Percentiles rank a stretch among this genome's conserved stretches.
Conservation (phyloP, 2,113 vertebrate genomes). For the Gyps fulvus region DNA sequence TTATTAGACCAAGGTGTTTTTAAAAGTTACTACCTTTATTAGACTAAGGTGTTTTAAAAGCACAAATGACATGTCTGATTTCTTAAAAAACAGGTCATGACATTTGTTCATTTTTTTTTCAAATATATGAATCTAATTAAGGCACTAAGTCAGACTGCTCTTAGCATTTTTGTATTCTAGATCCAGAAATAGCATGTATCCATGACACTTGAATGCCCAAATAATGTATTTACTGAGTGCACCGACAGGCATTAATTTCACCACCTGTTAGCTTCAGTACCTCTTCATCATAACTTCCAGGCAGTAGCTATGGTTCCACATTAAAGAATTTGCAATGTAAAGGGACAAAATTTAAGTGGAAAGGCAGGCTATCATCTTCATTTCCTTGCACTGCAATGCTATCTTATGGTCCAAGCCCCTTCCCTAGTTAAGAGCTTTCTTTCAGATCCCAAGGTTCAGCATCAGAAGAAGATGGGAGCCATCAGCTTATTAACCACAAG, state of each 20-base stretch:
- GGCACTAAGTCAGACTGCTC: background rate
- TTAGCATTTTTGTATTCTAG: background rate
- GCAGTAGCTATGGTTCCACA: background rate
- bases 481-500: background rate
- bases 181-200: background rate
- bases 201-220: background rate
- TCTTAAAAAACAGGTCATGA: background rate
- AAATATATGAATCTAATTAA: background rate
- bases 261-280: background rate
- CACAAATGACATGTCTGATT: background rate
- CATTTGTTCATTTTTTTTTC: background rate
- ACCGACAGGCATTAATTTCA: background rate
- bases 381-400: background rate
- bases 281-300: background rate
- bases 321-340: background rate
- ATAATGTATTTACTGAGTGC: background rate
- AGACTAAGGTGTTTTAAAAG: background rate
- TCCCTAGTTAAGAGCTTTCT: background rate
- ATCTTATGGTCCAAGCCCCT: background rate
- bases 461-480: background rate
- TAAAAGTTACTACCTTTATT: background rate
- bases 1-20: background rate
- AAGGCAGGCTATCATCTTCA: background rate
- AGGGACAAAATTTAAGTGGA: background rate
- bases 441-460: background rate